phyloP scores from a whole-genome alignment of 2,113 vertebrate species.

The Penelope pileata region DNA sequence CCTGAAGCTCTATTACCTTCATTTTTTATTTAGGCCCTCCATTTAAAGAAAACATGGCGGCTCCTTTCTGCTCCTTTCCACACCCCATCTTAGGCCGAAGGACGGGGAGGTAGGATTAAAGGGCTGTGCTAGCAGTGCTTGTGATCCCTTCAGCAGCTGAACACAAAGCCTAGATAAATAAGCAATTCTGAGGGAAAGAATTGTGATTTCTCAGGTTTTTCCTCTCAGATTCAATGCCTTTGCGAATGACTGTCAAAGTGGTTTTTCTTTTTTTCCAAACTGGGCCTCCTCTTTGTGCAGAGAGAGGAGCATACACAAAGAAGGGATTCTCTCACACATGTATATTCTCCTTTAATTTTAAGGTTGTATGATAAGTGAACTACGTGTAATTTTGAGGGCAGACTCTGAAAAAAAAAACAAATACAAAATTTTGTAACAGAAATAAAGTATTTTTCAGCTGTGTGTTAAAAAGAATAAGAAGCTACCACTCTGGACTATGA shows the following conservation, averaged over 20 bases:
- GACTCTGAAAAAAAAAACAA: neutral
- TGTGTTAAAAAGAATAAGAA: constrained; percentile 45
- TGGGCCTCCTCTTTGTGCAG: neutral
- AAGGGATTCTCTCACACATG: neutral
- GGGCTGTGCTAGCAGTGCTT: neutral
- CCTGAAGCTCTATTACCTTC: constrained; percentile 66
- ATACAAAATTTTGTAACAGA: neutral
- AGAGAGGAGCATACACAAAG: neutral
- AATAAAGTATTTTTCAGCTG: constrained; percentile 27
- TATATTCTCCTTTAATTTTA: neutral
- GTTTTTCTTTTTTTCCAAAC: neutral
- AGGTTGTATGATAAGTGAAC: neutral
- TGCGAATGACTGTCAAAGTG: neutral
- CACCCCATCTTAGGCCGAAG: neutral
- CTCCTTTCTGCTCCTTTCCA: neutral
- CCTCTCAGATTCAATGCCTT: neutral
- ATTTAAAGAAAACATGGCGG: constrained; percentile 34
- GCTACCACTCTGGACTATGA: neutral
- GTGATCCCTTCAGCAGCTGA: neutral
- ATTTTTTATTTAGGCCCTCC: constrained; percentile 66
- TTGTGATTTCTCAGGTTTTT: neutral
- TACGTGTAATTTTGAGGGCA: neutral
- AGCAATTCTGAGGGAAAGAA: neutral
- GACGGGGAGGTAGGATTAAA: constrained; percentile 13
- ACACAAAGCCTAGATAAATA: neutral